These are phyloP conservation scores for Lampris megalopsis DNA, from an alignment of 2,113 vertebrate species.

Conservation along the genomic window DNA sequence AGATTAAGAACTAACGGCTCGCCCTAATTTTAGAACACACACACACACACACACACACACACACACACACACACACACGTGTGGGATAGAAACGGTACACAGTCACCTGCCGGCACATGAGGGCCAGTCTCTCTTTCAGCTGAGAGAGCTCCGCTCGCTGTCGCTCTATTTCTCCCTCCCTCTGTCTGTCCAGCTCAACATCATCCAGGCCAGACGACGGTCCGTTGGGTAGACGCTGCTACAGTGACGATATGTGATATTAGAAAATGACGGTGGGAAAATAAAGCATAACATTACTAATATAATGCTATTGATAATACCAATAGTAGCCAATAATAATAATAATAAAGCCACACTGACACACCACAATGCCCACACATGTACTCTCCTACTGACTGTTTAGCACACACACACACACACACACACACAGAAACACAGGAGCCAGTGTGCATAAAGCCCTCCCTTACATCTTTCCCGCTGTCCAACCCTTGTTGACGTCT, in stretches of 20 bases:
- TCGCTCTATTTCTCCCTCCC: constrained; percentile 87
- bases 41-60: neutral
- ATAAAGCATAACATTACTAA: constrained; percentile 10
- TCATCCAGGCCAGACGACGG: constrained; percentile 82
- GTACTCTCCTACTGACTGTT: constrained; percentile 61
- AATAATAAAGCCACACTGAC: constrained; percentile 43
- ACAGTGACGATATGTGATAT: constrained; percentile 16
- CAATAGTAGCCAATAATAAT: neutral
- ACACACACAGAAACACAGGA: constrained; percentile 73
- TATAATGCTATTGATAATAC: neutral
- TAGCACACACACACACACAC: constrained; percentile 60
- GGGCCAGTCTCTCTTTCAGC: constrained; percentile 89
- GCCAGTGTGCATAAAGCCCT: constrained; percentile 72
- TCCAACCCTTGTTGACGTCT: constrained; percentile 85
- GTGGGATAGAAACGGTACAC: too few relatives aligned
- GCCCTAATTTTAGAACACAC: neutral
- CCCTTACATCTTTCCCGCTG: constrained; percentile 85
- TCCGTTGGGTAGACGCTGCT: constrained; percentile 88
- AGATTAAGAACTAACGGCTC: neutral
- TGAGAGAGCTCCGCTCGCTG: constrained; percentile 90
- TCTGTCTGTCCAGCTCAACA: constrained; percentile 81
- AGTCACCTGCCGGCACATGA: constrained; percentile 89
- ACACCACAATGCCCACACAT: constrained; percentile 57
- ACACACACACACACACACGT: constrained; percentile 2
- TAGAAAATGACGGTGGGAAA: constrained; percentile 20